Percentiles rank a stretch among this genome's conserved stretches.
These are phyloP conservation scores for Alfaro cultratus DNA, from an alignment of 2,797 vertebrate species.

Conservation along the genomic window DNA sequence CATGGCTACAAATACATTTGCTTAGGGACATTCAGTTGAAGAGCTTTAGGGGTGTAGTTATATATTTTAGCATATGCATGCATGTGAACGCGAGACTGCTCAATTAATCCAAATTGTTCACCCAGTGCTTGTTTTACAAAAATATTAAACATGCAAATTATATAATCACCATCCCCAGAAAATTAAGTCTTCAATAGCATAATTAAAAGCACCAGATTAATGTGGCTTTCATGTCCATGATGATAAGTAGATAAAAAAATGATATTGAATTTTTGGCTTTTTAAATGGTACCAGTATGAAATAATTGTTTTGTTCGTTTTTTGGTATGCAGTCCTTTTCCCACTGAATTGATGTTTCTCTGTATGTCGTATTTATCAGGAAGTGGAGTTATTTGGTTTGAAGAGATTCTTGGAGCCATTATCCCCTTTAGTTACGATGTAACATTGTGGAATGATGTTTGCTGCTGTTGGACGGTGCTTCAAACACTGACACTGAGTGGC, in stretches of 20 bases:
- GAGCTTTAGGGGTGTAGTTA: neutral
- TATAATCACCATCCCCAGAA: neutral
- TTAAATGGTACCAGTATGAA: neutral
- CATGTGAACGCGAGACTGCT: neutral
- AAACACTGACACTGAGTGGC: slow-evolving; percentile 6
- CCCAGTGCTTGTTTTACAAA: neutral
- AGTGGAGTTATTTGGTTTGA: slow-evolving; percentile 17
- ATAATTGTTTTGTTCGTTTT: slow-evolving; percentile 9
- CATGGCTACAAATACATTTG: neutral
- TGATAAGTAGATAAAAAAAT: neutral
- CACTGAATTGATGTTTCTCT: slow-evolving; percentile 9
- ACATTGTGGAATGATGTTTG: slow-evolving; percentile 12
- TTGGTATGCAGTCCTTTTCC: slow-evolving; percentile 12
- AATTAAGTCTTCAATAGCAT: neutral
- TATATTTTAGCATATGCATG: neutral
- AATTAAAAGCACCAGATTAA: neutral
- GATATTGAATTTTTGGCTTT: neutral
- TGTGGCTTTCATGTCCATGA: neutral
- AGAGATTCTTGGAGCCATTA: neutral
- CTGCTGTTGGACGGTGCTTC: slow-evolving; percentile 4
- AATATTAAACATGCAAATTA: neutral
- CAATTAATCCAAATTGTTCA: neutral
- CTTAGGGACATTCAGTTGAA: neutral
- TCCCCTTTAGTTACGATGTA: slow-evolving; percentile 4
- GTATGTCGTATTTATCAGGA: slow-evolving; percentile 27